These are phyloP conservation scores for Chamaetylas fuelleborni DNA, from an alignment of 2,113 vertebrate species.

Conservation along the genomic window DNA sequence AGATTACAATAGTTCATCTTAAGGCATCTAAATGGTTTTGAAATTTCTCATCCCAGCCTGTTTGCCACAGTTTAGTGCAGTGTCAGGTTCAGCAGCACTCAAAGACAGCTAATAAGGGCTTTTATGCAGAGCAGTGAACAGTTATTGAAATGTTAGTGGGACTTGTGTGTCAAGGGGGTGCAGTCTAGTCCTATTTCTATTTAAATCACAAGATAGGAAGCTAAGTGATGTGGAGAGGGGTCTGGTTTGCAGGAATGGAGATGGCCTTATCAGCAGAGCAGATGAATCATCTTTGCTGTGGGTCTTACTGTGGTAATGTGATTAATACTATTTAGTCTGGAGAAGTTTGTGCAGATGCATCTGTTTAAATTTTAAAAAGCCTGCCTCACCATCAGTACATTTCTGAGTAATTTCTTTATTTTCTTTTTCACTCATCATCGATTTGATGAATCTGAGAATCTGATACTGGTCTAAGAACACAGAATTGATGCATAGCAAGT, in stretches of 20 bases:
- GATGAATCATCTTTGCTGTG: not conserved
- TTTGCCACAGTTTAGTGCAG: not conserved
- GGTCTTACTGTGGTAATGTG: not conserved
- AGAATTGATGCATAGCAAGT: not conserved
- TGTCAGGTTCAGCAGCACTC: slow-evolving; percentile 14
- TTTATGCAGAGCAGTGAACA: not conserved
- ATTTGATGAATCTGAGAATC: not conserved
- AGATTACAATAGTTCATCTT: not conserved
- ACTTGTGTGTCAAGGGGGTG: not conserved
- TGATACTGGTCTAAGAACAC: not conserved
- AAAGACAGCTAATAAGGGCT: not conserved
- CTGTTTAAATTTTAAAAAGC: not conserved
- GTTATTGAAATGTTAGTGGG: not conserved
- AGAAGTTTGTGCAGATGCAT: not conserved
- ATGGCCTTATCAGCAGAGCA: not conserved
- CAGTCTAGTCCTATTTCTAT: not conserved
- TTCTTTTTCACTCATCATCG: not conserved
- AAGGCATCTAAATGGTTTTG: slow-evolving; percentile 36
- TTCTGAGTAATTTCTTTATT: not conserved
- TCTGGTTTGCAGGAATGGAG: not conserved
- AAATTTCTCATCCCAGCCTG: slow-evolving; percentile 34
- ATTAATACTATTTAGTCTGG: not conserved
- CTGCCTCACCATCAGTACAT: not conserved
- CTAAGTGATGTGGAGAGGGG: not conserved
- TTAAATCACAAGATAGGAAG: not conserved